phyloP scores from a whole-genome alignment of 2,888 invertebrate genomes.

The Herminia tarsipennalis region DNA sequence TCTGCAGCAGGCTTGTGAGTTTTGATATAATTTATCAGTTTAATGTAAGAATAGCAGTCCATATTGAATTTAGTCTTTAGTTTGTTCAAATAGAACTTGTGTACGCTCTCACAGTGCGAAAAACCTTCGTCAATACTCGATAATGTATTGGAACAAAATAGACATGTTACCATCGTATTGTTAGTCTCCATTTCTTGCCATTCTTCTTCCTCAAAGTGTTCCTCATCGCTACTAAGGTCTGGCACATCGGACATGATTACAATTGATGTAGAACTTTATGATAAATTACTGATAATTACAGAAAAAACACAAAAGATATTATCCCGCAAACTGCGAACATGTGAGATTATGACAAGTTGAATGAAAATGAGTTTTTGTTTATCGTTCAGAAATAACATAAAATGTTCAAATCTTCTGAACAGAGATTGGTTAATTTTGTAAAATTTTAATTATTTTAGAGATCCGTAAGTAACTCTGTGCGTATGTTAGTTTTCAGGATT shows the following conservation, averaged over 20 bases:
- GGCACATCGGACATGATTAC: conserved; percentile 75
- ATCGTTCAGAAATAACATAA: conserved; percentile 3
- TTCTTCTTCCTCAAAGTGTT: conserved; percentile 78
- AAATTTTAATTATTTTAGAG: too few relatives aligned
- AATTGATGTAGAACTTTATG: conserved; percentile 1
- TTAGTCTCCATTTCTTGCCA: conserved; percentile 82
- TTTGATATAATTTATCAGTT: conserved; percentile 92
- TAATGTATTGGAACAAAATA: conserved; percentile 89
- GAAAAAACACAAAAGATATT: conserved; percentile 3
- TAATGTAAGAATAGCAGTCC: conserved; percentile 93
- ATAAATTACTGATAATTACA: conserved; percentile 2
- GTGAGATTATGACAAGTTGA: conserved; percentile 32
- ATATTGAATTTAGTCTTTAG: conserved; percentile 90
- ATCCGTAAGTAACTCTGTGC: too few relatives aligned
- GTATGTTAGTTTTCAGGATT: too few relatives aligned
- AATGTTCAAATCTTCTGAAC: too few relatives aligned
- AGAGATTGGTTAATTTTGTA: too few relatives aligned
- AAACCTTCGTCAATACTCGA: conserved; percentile 87
- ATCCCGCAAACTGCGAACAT: conserved; percentile 37
- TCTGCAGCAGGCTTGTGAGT: conserved; percentile 85
- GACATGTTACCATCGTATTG: conserved; percentile 82
- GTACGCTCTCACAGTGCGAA: conserved; percentile 87
- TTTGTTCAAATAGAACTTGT: conserved; percentile 87
- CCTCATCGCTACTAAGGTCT: conserved; percentile 81
- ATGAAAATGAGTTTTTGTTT: neutral